These are phyloP conservation scores for Platalea minor DNA, from an alignment of 2,797 vertebrate genomes.

Conservation along the genomic window DNA sequence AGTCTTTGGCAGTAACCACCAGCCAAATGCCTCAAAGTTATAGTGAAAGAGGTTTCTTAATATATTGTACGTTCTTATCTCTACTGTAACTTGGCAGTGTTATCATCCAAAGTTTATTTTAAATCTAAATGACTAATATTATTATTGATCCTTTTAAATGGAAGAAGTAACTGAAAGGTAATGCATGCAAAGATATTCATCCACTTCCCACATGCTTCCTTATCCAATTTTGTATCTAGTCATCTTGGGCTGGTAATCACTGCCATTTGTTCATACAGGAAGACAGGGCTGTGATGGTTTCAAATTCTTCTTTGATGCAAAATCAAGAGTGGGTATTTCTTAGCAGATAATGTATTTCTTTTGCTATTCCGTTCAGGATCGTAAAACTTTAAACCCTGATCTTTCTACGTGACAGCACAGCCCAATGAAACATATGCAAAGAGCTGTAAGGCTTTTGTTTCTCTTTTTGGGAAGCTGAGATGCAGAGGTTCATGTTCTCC, in stretches of 20 bases:
- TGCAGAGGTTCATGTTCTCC: not conserved
- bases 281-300: not conserved
- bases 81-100: conserved; percentile 23
- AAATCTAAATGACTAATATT: conserved; percentile 17
- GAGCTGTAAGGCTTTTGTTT: not conserved
- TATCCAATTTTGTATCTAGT: not conserved
- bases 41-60: conserved; percentile 49
- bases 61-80: conserved; percentile 47
- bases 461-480: not conserved
- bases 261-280: conserved; percentile 21
- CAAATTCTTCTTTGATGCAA: not conserved
- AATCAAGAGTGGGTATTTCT: conserved; percentile 27
- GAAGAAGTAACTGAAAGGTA: conserved; percentile 4
- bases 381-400: conserved; percentile 9
- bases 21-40: conserved; percentile 68
- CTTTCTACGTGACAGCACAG: not conserved
- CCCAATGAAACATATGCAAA: not conserved
- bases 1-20: conserved; percentile 52
- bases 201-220: not conserved
- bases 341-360: not conserved
- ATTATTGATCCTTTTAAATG: conserved; percentile 25
- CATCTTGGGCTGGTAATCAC: not conserved
- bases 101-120: conserved; percentile 38
- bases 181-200: conserved; percentile 14
- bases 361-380: not conserved